A percentile compares a stretch with the other conserved stretches of the same genome.
phyloP scores from a whole-genome alignment of 2,113 vertebrate species.

The Cinclus mexicanus region DNA sequence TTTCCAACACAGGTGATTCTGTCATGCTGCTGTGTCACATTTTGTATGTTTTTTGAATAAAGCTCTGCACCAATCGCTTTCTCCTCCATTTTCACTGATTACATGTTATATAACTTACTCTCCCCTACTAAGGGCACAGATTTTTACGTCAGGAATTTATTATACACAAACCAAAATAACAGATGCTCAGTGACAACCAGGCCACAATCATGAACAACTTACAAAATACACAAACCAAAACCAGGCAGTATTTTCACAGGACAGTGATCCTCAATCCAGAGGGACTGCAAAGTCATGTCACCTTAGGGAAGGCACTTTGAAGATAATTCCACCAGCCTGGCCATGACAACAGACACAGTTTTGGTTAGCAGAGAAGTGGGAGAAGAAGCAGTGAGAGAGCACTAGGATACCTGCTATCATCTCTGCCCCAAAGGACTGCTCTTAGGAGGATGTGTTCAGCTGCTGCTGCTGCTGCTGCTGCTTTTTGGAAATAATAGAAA shows the following conservation, averaged over 20 bases:
- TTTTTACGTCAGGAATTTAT: background rate
- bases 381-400: background rate
- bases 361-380: background rate
- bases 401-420: background rate
- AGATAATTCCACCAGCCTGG: background rate
- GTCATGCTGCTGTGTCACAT: background rate
- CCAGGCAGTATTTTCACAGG: background rate
- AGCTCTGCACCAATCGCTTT: background rate
- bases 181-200: background rate
- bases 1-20: background rate
- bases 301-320: background rate
- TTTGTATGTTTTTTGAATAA: background rate
- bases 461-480: background rate
- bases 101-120: background rate
- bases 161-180: background rate
- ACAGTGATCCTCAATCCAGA: background rate
- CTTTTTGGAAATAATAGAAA: background rate
- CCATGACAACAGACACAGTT: background rate
- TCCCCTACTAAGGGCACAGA: background rate
- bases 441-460: background rate
- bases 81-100: background rate
- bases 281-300: background rate
- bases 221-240: background rate
- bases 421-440: background rate
- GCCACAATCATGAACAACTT: background rate